A percentile compares a stretch with the other conserved stretches of the same genome.
phyloP scores from a whole-genome alignment of 2,888 invertebrate species.

The Drosophila birchii region DNA sequence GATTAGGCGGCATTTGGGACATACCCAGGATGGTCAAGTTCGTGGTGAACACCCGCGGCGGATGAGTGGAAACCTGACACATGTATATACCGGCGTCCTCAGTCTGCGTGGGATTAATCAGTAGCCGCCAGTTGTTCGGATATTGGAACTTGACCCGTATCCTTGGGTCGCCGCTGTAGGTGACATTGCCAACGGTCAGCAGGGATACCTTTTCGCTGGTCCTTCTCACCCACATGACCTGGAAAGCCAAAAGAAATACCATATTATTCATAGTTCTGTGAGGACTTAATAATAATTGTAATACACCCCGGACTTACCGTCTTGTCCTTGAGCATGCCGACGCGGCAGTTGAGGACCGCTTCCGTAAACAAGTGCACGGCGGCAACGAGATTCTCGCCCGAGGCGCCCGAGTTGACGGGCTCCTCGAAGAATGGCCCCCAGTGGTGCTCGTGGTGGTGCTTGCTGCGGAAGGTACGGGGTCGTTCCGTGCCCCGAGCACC shows the following conservation, averaged over 20 bases:
- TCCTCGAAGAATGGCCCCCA: conserved; percentile 91
- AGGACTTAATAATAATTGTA: not conserved
- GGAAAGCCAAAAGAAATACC: not conserved
- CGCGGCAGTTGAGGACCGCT: conserved; percentile 88
- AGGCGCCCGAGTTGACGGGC: conserved; percentile 85
- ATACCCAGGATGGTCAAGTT: conserved; percentile 91
- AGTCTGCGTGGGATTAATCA: conserved; percentile 89
- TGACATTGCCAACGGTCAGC: conserved; percentile 88
- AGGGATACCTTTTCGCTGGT: conserved; percentile 88
- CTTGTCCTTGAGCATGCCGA: conserved; percentile 89
- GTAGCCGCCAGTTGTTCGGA: conserved; percentile 89
- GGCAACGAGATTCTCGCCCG: conserved; percentile 86
- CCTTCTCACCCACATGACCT: conserved; percentile 89
- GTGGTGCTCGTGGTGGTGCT: conserved; percentile 89
- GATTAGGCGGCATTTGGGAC: not conserved
- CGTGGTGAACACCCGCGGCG: conserved; percentile 90
- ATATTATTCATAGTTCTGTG: not conserved
- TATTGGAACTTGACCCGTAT: conserved; percentile 89
- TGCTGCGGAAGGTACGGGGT: conserved; percentile 82
- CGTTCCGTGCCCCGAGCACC: conserved; percentile 64
- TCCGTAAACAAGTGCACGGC: conserved; percentile 88
- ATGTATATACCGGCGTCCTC: conserved; percentile 91
- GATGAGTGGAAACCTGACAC: conserved; percentile 93
- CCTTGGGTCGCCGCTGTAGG: conserved; percentile 88
- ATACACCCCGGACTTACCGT: conserved; percentile 85